Conservation (phyloP, 2,888 invertebrate genomes). For the Meiosimyza decipiens region DNA sequence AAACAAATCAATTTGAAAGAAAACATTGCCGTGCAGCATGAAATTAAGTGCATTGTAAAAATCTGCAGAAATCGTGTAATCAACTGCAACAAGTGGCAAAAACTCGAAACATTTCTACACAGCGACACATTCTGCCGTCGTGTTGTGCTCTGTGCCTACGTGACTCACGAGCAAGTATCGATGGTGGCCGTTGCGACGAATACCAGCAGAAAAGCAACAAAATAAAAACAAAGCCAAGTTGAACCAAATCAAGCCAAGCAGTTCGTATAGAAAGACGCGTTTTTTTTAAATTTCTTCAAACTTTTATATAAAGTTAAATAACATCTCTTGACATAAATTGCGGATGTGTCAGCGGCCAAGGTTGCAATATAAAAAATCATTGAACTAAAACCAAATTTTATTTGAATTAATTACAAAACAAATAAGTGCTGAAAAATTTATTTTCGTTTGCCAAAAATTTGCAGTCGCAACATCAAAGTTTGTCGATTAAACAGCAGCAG, state of each 20-base stretch:
- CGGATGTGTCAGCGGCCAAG: too few species aligned
- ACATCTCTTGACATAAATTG: too few species aligned
- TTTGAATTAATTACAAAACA: too few species aligned
- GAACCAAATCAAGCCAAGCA: conserved; percentile 44
- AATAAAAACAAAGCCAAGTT: conserved; percentile 45
- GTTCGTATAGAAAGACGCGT: too few species aligned
- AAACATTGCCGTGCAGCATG: not conserved
- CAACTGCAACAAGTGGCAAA: conserved; percentile 17
- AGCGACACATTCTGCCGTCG: not conserved
- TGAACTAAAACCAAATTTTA: too few species aligned
- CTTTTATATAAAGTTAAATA: too few species aligned
- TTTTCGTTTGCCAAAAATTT: too few species aligned
- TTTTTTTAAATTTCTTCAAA: too few species aligned
- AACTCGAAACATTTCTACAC: not conserved
- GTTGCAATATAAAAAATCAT: too few species aligned
- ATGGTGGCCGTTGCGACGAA: conserved; percentile 49
- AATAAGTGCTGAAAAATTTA: too few species aligned
- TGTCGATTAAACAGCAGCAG: too few species aligned
- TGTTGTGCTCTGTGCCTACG: conserved; percentile 51
- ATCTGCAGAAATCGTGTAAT: not conserved
- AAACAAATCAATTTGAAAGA: not conserved
- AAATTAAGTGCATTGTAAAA: not conserved
- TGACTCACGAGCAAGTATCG: conserved; percentile 58
- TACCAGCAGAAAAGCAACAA: conserved; percentile 43
- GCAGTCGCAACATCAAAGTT: too few species aligned